Conservation (phyloP, 2,113 vertebrate species). For the Oreochromis niloticus region DNA sequence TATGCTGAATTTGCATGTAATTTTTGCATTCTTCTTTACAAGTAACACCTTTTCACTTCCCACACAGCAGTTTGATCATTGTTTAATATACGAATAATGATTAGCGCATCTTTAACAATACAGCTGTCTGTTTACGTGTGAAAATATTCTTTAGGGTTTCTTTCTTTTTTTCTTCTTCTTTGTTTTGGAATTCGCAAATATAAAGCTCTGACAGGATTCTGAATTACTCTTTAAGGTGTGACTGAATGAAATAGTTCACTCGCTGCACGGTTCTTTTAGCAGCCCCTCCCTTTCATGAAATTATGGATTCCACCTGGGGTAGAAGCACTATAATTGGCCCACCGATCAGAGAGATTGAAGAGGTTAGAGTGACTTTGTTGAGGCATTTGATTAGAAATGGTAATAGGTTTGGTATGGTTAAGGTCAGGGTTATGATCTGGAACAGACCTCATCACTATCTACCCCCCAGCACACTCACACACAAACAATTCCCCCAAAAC, state of each 20-base stretch:
- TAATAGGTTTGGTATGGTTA: slow-evolving; percentile 30
- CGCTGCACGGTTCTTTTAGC: background rate
- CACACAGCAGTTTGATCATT: background rate
- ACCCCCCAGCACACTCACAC: background rate
- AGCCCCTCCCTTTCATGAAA: background rate
- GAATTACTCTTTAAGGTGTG: background rate
- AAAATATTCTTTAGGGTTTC: background rate
- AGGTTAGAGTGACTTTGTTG: slow-evolving; percentile 3
- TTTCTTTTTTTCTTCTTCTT: background rate
- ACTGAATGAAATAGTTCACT: slow-evolving; percentile 6
- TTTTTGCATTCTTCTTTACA: background rate
- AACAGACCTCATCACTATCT: slow-evolving; percentile 14
- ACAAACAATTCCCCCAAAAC: slow-evolving; percentile 21
- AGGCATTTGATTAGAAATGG: slow-evolving; percentile 32
- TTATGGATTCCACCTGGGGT: slow-evolving; percentile 9
- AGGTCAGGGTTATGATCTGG: slow-evolving; percentile 37
- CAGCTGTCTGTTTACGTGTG: background rate
- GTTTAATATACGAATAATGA: background rate
- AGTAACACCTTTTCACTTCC: background rate
- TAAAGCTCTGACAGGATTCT: background rate
- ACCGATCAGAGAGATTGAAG: background rate
- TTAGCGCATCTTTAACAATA: background rate
- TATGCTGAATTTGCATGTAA: background rate
- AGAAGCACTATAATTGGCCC: slow-evolving; percentile 9
- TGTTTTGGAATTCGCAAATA: background rate